Evolutionary conservation across 1,140 invertebrate genomes (phyloP), one percentile per base, ranked within the genome.

Genomic region (Solen grandis): DNA sequence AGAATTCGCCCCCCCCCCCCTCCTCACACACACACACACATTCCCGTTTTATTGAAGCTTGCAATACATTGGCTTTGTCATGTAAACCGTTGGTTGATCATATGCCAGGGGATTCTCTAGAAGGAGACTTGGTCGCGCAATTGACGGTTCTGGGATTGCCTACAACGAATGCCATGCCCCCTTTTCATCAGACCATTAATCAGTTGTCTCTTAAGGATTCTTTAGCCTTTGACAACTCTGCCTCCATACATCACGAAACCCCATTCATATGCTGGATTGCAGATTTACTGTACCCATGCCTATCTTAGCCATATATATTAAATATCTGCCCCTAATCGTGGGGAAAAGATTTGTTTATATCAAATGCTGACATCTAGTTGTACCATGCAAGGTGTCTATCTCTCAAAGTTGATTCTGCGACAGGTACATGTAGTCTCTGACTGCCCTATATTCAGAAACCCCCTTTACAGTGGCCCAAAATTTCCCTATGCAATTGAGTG

Each of bases 41-140:
- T n/a, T n/a, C n/a, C n/a, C n/a, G n/a, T n/a, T n/a, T n/a, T 36
- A 70, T 79, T 66, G 50, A 79, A 70, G 27, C 50, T 69, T 52
- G 36, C 60, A 19, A 79, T 79, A 13, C 54, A 14, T 70, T 68
- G 60, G 70, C 57, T 3, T 52, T 52, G 57, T 29, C 25, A 50
- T n/a, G 13, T 35, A 50, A 35, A n/a, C 63, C 10, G 27, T 63
- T 63, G 36, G 5, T 27, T 0, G 59, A 25, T 22, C 62, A 27
- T 16, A 75, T 60, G n/a, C n/a, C n/a, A n/a, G n/a, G n/a, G n/a
- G n/a, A n/a, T n/a, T n/a, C n/a, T n/a, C n/a, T n/a, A n/a, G n/a
- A n/a, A n/a, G n/a, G n/a, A n/a, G n/a, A n/a, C n/a, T n/a, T n/a
- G n/a, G n/a, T n/a, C n/a, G n/a, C n/a, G n/a, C n/a, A n/a, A 4